Evolutionary conservation across 2,797 vertebrate species (phyloP).

Genomic region (Eptatretus atami): DNA sequence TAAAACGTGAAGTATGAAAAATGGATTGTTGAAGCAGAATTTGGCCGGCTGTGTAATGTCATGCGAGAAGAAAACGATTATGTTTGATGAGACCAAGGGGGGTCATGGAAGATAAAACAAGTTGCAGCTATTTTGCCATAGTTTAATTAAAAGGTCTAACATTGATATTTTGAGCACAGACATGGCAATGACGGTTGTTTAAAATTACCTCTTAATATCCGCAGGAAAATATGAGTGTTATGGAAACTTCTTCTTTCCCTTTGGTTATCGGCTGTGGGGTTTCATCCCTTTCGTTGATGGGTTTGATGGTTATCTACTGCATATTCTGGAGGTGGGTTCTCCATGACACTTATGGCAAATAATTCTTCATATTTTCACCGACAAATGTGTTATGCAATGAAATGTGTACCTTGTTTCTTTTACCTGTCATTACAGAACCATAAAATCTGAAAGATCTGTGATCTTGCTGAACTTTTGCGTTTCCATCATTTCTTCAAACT

Average conservation of each 20-base stretch:
- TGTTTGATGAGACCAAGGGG: too few species aligned
- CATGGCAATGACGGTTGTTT: too few species aligned
- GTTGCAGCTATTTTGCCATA: too few species aligned
- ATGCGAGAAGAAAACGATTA: too few species aligned
- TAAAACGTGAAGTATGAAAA: too few species aligned
- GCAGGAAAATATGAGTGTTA: slow-evolving; percentile 1
- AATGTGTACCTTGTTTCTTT: background rate
- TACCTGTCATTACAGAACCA: slow-evolving; percentile 32
- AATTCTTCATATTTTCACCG: background rate
- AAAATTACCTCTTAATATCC: background rate
- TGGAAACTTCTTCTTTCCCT: background rate
- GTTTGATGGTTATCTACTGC: slow-evolving; percentile 4
- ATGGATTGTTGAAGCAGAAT: too few species aligned
- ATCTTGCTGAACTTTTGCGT: slow-evolving; percentile 97
- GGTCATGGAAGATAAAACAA: too few species aligned
- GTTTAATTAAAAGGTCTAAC: too few species aligned
- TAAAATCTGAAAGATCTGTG: slow-evolving; percentile 74
- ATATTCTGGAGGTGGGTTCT: slow-evolving; percentile 2
- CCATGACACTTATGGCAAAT: background rate
- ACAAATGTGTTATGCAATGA: background rate
- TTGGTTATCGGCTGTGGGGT: slow-evolving; percentile 3
- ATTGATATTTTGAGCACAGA: too few species aligned
- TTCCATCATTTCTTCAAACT: slow-evolving; percentile 93
- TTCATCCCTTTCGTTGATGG: background rate
- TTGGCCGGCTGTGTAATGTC: too few species aligned